A percentile compares a stretch with the other conserved stretches of the same genome.
phyloP scores from a whole-genome alignment of 2,797 vertebrate genomes.

The Pseudochirops corinnae region DNA sequence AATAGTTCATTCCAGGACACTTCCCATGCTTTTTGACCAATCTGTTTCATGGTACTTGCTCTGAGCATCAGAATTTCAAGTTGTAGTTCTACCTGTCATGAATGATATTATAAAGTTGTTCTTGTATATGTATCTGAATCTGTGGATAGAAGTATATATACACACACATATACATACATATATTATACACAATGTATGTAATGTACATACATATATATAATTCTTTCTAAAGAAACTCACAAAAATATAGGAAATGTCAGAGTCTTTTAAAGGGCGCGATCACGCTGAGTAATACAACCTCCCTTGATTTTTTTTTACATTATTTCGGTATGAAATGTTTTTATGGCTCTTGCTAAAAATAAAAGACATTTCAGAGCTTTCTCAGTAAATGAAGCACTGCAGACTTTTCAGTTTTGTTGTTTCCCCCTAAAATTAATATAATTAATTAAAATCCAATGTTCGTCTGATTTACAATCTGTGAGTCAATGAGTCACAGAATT shows the following conservation, averaged over 20 bases:
- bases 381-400: constrained; percentile 80
- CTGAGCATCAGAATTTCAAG: background rate
- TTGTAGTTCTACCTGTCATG: background rate
- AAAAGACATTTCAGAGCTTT: constrained; percentile 85
- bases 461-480: constrained; percentile 70
- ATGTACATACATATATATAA: constrained; percentile 67
- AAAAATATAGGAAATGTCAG: constrained; percentile 84
- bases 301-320: constrained; percentile 83
- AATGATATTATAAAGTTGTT: background rate
- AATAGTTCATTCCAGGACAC: background rate
- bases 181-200: constrained; percentile 23
- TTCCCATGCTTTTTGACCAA: background rate
- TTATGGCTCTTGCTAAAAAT: constrained; percentile 86
- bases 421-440: constrained; percentile 81
- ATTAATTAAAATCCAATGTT: constrained; percentile 80
- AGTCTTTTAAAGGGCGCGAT: constrained; percentile 84
- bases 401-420: constrained; percentile 78
- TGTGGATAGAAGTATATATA: constrained; percentile 55
- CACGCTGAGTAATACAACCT: constrained; percentile 85
- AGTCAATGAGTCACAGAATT: constrained; percentile 74
- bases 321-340: constrained; percentile 83
- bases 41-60: background rate
- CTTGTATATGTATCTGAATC: constrained; percentile 10
- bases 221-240: constrained; percentile 78
- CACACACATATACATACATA: background rate